These are phyloP conservation scores for Hyaena hyaena DNA, from an alignment of 2,113 vertebrate species.

Conservation along the genomic window DNA sequence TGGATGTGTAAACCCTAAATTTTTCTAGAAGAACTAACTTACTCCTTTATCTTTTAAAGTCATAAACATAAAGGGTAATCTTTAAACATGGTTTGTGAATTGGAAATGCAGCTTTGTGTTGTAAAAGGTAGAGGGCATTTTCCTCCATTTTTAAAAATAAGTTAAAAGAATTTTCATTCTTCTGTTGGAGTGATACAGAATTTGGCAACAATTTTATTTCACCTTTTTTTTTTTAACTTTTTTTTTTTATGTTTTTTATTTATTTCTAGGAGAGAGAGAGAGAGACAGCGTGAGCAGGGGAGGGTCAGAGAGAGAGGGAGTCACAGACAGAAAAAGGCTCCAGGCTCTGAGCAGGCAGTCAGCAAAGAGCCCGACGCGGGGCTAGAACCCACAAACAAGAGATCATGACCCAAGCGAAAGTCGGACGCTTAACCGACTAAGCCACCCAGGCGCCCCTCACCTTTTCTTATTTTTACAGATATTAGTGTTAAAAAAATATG, in stretches of 20 bases:
- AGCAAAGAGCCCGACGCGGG: no score
- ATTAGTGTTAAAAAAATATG: background rate
- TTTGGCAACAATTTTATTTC: background rate
- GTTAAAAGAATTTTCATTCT: background rate
- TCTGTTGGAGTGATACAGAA: background rate
- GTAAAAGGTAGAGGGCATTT: background rate
- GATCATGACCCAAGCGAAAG: no score
- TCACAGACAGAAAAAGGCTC: no score
- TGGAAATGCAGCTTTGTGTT: background rate
- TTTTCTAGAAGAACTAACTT: constrained; percentile 16
- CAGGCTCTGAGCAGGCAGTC: no score
- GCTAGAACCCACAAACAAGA: no score
- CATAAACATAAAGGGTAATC: background rate
- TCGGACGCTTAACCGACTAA: no score
- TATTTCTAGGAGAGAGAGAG: no score
- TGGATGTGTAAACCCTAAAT: background rate
- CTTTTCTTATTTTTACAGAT: background rate
- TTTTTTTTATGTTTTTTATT: no score
- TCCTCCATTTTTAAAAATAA: background rate
- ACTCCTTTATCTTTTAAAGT: background rate
- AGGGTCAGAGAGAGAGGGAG: no score
- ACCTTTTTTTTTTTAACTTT: no score
- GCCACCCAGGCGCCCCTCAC: no score
- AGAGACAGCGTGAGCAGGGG: no score
- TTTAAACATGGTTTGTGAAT: background rate